Percentiles rank a stretch among this genome's conserved stretches.
These are phyloP conservation scores for Drosophila subsilvestris DNA, from an alignment of 2,888 invertebrate species.

Conservation along the genomic window DNA sequence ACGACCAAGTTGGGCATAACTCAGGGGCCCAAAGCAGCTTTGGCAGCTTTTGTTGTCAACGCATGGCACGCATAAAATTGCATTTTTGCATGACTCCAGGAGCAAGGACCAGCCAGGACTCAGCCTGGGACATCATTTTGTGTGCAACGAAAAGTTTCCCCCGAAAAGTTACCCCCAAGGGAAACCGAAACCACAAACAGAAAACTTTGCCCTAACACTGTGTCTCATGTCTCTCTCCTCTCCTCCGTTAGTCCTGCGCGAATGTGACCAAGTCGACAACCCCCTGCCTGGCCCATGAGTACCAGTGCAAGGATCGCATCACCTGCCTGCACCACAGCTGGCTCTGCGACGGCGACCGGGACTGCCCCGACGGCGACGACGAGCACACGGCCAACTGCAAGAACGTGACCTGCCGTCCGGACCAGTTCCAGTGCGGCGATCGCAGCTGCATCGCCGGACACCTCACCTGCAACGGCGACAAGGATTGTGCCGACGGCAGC, in stretches of 20 bases:
- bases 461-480: conserved; percentile 91
- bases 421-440: conserved; percentile 95
- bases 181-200: conserved; percentile 23
- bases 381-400: conserved; percentile 88
- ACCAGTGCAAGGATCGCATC: conserved; percentile 91
- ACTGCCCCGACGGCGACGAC: conserved; percentile 93
- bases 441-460: conserved; percentile 92
- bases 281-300: conserved; percentile 90
- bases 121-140: conserved; percentile 61
- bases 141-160: conserved; percentile 64
- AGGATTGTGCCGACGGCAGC: conserved; percentile 93
- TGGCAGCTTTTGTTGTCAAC: conserved; percentile 80
- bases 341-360: conserved; percentile 93
- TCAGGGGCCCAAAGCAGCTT: conserved; percentile 69
- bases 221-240: neutral
- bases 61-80: conserved; percentile 79
- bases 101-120: too few relatives aligned
- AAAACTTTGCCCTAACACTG: conserved; percentile 51
- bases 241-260: conserved; percentile 50
- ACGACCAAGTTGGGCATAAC: conserved; percentile 75
- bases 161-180: conserved; percentile 54
- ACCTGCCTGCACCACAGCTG: conserved; percentile 92
- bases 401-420: conserved; percentile 91
- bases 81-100: conserved; percentile 59
- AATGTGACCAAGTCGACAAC: conserved; percentile 82